Base-by-base conservation (phyloP, 2,113 vertebrate genomes). In the Sarotherodon lohbergeri region DNA sequence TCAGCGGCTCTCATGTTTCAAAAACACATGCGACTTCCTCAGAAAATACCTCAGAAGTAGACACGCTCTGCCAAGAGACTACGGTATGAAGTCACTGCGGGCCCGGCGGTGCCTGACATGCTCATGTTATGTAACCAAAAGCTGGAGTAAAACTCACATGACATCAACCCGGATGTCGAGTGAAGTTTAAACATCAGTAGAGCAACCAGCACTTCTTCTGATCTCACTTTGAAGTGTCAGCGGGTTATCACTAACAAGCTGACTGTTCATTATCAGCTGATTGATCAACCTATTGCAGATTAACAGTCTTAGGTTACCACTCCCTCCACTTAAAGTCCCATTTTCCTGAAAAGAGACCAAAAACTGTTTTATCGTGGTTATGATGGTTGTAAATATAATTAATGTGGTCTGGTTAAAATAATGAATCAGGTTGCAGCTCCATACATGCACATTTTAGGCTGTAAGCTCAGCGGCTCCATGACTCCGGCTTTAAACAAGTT, bases 111-210 rank as follows among this genome's bases (percentile, higher is more conserved):
- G 90, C 56, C 43, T 54, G 52, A 92, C 86, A 80, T 4, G 78
- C 71, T 90, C 54, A 9, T 5, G 29, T 94, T 95, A 93, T 86
- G 92, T 86, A 95, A 94, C 55, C 61, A 16, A 52, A 34, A 36
- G 83, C 73, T 5, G 2, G 83, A 86, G 84, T 63, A 79, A 80
- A 86, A 86, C 43, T 78, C 88, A 80, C 89, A 88, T 93, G 84
- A 94, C 90, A 84, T 90, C 92, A 90, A 79, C 13, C 17, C 13
- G 22, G 82, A 89, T 50, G 81, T 89, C 79, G 19, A 56, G 66
- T 2, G 10, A 24, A 80, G 66, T 82, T 89, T 55, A 83, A 86
- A 85, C 84, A 76, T 43, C 81, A 9, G 13, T 24, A 43, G 80
- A 39, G 78, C 71, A 50, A 13, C 39, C 22, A 3, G 43, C 46